Evolutionary conservation across 1,140 invertebrate genomes (phyloP).

Genomic region (Sinella curviseta): DNA sequence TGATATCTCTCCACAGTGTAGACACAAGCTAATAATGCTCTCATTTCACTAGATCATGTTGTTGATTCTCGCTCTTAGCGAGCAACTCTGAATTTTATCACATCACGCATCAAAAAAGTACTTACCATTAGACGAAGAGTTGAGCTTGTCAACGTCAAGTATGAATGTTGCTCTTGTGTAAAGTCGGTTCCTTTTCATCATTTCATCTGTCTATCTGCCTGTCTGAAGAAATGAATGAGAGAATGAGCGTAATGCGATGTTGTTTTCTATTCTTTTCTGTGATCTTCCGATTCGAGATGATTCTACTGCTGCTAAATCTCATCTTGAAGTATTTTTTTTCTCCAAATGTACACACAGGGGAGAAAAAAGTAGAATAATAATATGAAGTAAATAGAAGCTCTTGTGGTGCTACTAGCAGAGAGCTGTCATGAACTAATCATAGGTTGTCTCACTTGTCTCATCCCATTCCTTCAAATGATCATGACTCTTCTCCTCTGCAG

Average conservation of each 20-base stretch:
- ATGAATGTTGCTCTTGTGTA: neutral
- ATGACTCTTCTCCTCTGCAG: neutral
- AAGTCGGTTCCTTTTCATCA: constrained; percentile 8
- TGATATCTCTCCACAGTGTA: too few relatives aligned
- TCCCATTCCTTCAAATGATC: neutral
- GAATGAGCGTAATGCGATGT: neutral
- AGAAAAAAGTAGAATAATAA: neutral
- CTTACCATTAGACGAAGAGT: neutral
- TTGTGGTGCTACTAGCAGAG: neutral
- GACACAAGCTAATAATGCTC: too few relatives aligned
- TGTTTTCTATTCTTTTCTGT: neutral
- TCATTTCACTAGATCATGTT: too few relatives aligned
- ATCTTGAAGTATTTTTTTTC: too few relatives aligned
- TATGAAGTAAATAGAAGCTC: neutral
- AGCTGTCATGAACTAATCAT: constrained; percentile 9
- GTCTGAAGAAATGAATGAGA: neutral
- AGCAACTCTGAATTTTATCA: too few relatives aligned
- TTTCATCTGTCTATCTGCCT: neutral
- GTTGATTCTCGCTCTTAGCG: too few relatives aligned
- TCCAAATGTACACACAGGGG: too few relatives aligned
- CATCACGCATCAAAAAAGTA: too few relatives aligned
- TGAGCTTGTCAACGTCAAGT: neutral
- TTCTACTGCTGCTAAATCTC: too few relatives aligned
- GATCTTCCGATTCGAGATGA: too few relatives aligned
- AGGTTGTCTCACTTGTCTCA: constrained; percentile 21